Percentiles rank a stretch among this genome's conserved stretches.
These are phyloP conservation scores for Potamilus streckersoni DNA, from an alignment of 1,140 invertebrate genomes.

Conservation along the genomic window DNA sequence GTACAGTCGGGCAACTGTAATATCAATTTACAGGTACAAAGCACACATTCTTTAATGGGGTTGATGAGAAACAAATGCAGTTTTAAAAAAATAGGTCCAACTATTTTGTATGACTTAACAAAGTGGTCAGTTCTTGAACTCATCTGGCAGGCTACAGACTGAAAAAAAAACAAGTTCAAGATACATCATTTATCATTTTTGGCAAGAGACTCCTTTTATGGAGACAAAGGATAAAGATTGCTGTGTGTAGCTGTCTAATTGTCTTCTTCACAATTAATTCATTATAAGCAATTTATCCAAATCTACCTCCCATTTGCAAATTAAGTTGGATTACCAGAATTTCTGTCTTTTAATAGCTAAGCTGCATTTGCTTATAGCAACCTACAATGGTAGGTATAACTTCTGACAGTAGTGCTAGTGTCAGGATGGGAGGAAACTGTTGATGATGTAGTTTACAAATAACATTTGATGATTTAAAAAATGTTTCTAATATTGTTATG, in stretches of 20 bases:
- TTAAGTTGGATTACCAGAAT: background rate
- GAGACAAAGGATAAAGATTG: no score
- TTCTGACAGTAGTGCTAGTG: no score
- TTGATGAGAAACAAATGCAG: background rate
- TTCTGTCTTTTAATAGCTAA: background rate
- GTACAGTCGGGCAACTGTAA: constrained; percentile 44
- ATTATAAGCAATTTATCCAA: background rate
- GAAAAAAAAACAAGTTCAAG: background rate
- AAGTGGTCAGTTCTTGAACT: background rate
- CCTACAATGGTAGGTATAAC: no score
- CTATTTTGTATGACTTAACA: background rate
- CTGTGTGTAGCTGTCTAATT: no score
- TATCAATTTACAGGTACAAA: constrained; percentile 44
- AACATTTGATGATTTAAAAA: no score
- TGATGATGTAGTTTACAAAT: no score
- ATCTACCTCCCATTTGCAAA: background rate
- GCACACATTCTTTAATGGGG: background rate
- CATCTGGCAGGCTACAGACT: background rate
- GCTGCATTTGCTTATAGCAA: no score
- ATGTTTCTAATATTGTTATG: no score
- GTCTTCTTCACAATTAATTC: no score
- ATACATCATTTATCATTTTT: background rate
- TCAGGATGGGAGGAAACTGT: no score
- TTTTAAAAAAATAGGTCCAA: background rate
- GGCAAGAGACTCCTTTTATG: background rate